Evolutionary conservation across 2,797 vertebrate genomes (phyloP).

Genomic region (Capromys pilorides): DNA sequence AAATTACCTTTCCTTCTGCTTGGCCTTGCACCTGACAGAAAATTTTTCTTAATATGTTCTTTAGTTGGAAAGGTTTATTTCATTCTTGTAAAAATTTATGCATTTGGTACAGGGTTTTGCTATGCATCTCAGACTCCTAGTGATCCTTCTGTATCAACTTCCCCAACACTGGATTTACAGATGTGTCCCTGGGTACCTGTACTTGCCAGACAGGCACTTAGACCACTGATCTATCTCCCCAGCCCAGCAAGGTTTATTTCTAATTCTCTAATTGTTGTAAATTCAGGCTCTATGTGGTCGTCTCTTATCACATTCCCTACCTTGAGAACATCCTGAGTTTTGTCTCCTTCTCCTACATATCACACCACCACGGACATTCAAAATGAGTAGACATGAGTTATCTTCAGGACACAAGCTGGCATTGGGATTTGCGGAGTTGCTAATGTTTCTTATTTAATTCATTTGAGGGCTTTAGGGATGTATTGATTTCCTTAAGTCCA

Average conservation of each 20-base stretch:
- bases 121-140: too few relatives aligned
- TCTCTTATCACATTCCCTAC: neutral
- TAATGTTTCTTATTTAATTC: neutral
- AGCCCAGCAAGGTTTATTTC: constrained; percentile 3
- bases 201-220: too few relatives aligned
- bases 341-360: neutral
- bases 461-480: neutral
- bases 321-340: neutral
- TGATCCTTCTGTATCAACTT: too few relatives aligned
- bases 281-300: neutral
- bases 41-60: neutral
- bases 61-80: constrained; percentile 21
- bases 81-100: too few relatives aligned
- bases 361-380: neutral
- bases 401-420: neutral
- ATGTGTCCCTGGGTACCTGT: too few relatives aligned
- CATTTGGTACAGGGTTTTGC: too few relatives aligned
- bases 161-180: too few relatives aligned
- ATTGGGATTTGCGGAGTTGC: neutral
- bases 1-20: neutral
- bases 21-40: neutral
- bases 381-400: neutral
- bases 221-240: too few relatives aligned
- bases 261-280: constrained; percentile 1
- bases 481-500: neutral